These are phyloP conservation scores for Rhopalosiphum maidis DNA, from an alignment of 1,140 invertebrate species.

Conservation along the genomic window DNA sequence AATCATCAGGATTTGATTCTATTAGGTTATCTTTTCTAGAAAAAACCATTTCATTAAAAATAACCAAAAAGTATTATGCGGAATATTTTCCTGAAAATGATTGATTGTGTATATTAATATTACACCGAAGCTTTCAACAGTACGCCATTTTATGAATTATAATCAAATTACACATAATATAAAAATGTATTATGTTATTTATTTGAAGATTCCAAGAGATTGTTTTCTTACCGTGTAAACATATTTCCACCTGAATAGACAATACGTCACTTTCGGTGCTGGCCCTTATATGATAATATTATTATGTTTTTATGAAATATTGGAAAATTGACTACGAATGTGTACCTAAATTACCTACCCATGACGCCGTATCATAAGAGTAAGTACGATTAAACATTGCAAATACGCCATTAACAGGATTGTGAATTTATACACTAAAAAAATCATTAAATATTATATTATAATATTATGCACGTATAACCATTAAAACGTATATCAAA, in stretches of 20 bases:
- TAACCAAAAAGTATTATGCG: neutral
- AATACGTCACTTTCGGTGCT: neutral
- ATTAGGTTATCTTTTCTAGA: neutral
- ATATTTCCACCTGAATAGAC: neutral
- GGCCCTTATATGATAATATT: neutral
- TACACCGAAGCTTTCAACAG: neutral
- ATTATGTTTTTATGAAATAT: neutral
- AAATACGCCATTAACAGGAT: neutral
- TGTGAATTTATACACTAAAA: neutral
- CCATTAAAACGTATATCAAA: no score
- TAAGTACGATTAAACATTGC: neutral
- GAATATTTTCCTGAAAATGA: neutral
- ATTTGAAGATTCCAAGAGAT: neutral
- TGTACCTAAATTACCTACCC: neutral
- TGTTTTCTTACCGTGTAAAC: neutral
- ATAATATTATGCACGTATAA: neutral
- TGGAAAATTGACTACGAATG: neutral
- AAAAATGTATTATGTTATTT: neutral
- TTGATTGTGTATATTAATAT: neutral
- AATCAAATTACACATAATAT: neutral
- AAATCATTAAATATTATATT: no score
- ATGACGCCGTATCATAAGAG: neutral
- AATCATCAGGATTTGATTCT: neutral
- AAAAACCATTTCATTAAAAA: neutral
- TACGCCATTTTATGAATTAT: neutral